A percentile compares a stretch with the other conserved stretches of the same genome.
These are phyloP conservation scores for Alosa sapidissima DNA, from an alignment of 2,797 vertebrate genomes.

Conservation along the genomic window DNA sequence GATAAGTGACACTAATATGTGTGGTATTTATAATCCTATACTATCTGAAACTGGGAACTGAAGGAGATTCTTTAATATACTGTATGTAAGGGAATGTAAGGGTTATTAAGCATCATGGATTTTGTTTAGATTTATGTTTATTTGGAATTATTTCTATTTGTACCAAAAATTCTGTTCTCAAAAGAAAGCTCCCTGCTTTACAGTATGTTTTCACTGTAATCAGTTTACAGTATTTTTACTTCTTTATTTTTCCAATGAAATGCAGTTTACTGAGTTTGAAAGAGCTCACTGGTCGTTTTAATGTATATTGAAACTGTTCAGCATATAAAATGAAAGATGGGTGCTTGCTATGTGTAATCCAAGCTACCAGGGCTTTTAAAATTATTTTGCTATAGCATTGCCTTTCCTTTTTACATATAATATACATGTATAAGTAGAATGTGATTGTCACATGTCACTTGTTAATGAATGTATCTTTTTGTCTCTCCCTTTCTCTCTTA, in stretches of 20 bases:
- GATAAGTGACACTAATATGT: background rate
- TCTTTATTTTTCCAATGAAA: background rate
- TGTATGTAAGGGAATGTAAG: too few species aligned
- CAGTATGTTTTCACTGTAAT: background rate
- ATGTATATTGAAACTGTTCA: background rate
- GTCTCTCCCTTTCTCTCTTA: slow-evolving; percentile 17
- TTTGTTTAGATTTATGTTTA: background rate
- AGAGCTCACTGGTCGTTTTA: background rate
- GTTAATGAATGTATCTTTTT: slow-evolving; percentile 24
- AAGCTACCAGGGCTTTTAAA: background rate
- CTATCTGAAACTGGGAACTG: background rate
- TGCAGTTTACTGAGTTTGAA: background rate
- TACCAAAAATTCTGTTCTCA: background rate
- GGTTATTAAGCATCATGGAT: background rate
- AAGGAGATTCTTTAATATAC: background rate
- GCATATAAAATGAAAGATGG: background rate
- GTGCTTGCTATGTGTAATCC: background rate
- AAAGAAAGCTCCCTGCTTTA: background rate
- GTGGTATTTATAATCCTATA: background rate
- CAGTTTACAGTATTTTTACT: too few species aligned
- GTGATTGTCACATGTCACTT: background rate
- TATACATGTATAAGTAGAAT: background rate
- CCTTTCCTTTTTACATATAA: background rate
- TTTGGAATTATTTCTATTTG: background rate
- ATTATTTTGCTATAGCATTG: background rate